Base-by-base conservation (phyloP, 2,113 vertebrate genomes). In the Ophthalmolycus amberensis region DNA sequence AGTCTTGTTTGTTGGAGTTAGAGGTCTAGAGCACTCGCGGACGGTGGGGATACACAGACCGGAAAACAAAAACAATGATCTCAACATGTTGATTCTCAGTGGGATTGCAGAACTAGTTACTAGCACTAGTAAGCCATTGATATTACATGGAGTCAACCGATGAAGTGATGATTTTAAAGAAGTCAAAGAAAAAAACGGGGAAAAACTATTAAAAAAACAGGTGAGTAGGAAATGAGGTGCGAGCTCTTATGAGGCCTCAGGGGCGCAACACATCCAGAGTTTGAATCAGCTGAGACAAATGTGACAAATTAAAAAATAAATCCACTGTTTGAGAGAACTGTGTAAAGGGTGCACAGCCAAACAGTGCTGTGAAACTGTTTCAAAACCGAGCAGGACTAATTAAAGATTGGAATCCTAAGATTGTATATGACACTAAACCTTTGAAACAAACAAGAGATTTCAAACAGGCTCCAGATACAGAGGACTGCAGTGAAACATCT, bases 401-500 rank as follows among this genome's bases (percentile, higher is more conserved):
- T 11, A 37, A 25, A 25, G 44, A 50, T 37, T 70, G 22, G 9
- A 34, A 50, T 50, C 67, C 32, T 7, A 50, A 42, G 12, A 12
- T 68, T 69, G 44, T 38, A 25, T 60, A 14, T 27, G 22, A 29
- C 9, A 42, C 12, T 44, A 42, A 44, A 59, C 77, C 5, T 27
- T 64, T 4, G n/a, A 38, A 75, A 56, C 32, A 40, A 79, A 76
- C 34, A 22, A 67, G 9, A 44, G 3, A 56, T 25, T 25, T 44
- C 44, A 29, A 44, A 40, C 52, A 16, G 20, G 18, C 62, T 71
- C 60, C 58, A 60, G 44, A 60, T 73, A 60, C 14, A 20, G 11
- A 58, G 52, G 56, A 40, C 58, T 56, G 40, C 54, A n/a, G 40
- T 32, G 59, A 37, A 74, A 71, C 38, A 56, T 79, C 71, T 84